These are phyloP conservation scores for Chondrilla cf. caribensis DNA, from an alignment of 37 sponge, comb jelly and placozoan genomes.

Conservation along the genomic window DNA sequence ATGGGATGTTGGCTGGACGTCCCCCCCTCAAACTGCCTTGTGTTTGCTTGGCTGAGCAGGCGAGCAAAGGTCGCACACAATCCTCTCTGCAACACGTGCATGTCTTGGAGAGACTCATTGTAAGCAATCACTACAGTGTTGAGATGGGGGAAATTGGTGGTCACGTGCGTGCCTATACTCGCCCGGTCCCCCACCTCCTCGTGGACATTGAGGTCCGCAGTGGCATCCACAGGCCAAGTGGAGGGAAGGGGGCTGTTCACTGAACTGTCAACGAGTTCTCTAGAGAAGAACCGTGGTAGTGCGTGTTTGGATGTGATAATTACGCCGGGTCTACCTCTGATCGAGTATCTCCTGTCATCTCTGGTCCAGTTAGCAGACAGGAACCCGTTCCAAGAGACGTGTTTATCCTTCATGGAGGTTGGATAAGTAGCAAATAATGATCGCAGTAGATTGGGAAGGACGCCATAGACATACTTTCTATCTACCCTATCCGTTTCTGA, in stretches of 20 bases:
- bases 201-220: conserved; percentile 25
- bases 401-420: conserved; percentile 8
- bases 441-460: conserved; percentile 49
- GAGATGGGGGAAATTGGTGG: conserved; percentile 34
- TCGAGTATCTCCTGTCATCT: conserved; percentile 16
- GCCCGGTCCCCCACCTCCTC: not conserved
- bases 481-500: conserved; percentile 7
- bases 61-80: conserved; percentile 32
- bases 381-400: conserved; percentile 13
- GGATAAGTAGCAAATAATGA: conserved; percentile 18
- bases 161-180: conserved; percentile 9
- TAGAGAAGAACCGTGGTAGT: conserved; percentile 24
- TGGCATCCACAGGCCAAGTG: not conserved
- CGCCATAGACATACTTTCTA: conserved; percentile 25
- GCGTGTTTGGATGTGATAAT: conserved; percentile 32
- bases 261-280: not conserved
- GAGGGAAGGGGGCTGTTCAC: not conserved
- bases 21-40: conserved; percentile 32
- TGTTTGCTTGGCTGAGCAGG: conserved; percentile 41
- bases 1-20: not conserved
- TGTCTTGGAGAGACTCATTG: conserved; percentile 25
- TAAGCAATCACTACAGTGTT: conserved; percentile 57
- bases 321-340: conserved; percentile 41
- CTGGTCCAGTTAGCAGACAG: conserved; percentile 38
- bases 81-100: conserved; percentile 55